These are phyloP conservation scores for Drosophila histrio DNA, from an alignment of 2,888 invertebrate species.

Conservation along the genomic window DNA sequence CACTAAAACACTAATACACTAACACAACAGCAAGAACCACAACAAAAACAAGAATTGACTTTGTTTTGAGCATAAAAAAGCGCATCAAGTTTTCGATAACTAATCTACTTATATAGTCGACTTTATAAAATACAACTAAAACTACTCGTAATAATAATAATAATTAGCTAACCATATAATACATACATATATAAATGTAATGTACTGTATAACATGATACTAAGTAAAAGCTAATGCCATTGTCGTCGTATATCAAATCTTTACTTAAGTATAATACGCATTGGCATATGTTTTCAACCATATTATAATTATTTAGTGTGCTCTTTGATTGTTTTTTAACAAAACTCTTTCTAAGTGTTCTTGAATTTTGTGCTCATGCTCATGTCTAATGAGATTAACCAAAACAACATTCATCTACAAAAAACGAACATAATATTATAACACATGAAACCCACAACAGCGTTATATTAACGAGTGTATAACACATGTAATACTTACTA, in stretches of 20 bases:
- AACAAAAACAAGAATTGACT: constrained; percentile 40
- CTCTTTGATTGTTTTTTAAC: constrained; percentile 29
- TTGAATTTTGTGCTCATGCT: constrained; percentile 78
- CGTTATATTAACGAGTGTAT: constrained; percentile 30
- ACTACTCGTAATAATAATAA: constrained; percentile 14
- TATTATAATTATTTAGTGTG: constrained; percentile 31
- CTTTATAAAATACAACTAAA: constrained; percentile 1
- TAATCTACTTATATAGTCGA: constrained; percentile 25
- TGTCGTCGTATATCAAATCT: constrained; percentile 17
- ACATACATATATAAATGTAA: constrained; percentile 41
- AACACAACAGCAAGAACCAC: constrained; percentile 25
- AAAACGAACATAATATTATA: constrained; percentile 11
- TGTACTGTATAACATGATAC: constrained; percentile 36
- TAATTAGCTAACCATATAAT: constrained; percentile 35
- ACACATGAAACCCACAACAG: constrained; percentile 18
- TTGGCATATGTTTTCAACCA: constrained; percentile 50
- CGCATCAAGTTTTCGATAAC: constrained; percentile 32
- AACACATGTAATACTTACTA: constrained; percentile 31
- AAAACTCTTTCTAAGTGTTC: constrained; percentile 63
- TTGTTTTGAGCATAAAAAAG: constrained; percentile 56
- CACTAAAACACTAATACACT: constrained; percentile 42
- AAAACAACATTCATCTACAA: constrained; percentile 13
- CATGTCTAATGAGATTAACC: constrained; percentile 47
- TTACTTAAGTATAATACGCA: constrained; percentile 8
- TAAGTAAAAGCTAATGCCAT: constrained; percentile 44